Conservation (phyloP, 2,888 invertebrate species). For the Horisme vitalbata region DNA sequence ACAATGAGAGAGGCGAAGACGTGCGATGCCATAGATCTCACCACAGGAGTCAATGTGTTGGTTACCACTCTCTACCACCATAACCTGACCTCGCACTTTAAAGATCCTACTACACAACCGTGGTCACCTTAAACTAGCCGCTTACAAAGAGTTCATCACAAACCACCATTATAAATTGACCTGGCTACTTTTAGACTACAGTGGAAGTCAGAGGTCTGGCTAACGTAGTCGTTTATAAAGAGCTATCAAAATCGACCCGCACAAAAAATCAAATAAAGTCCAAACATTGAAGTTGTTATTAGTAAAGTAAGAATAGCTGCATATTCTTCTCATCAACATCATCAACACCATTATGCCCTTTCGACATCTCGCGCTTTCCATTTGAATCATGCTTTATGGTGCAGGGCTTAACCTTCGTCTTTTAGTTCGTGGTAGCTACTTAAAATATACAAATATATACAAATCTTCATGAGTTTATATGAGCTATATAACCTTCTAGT, state of each 20-base stretch:
- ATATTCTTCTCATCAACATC: too few relatives aligned
- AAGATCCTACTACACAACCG: slow-evolving; percentile 3
- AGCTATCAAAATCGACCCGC: slow-evolving; percentile 42
- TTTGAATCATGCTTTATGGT: too few relatives aligned
- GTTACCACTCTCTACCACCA: slow-evolving; percentile 40
- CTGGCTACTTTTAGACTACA: background rate
- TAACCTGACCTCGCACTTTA: slow-evolving; percentile 32
- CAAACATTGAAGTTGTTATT: slow-evolving; percentile 50
- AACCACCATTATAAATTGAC: slow-evolving; percentile 22
- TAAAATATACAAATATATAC: too few relatives aligned
- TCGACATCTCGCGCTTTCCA: too few relatives aligned
- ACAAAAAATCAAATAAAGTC: slow-evolving; percentile 38
- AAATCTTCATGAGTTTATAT: too few relatives aligned
- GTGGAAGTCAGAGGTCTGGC: slow-evolving; percentile 27
- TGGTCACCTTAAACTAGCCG: slow-evolving; percentile 44
- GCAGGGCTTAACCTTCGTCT: too few relatives aligned
- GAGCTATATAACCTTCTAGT: too few relatives aligned
- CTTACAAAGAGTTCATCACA: slow-evolving; percentile 44
- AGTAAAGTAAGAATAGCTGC: background rate
- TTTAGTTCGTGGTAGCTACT: too few relatives aligned
- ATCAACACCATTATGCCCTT: too few relatives aligned
- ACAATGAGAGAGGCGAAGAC: slow-evolving; percentile 67
- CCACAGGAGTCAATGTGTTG: slow-evolving; percentile 62
- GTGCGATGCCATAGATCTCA: slow-evolving; percentile 74
- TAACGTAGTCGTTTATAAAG: slow-evolving; percentile 46